phyloP scores from a whole-genome alignment of 2,888 invertebrate genomes.

The Apamea monoglypha region DNA sequence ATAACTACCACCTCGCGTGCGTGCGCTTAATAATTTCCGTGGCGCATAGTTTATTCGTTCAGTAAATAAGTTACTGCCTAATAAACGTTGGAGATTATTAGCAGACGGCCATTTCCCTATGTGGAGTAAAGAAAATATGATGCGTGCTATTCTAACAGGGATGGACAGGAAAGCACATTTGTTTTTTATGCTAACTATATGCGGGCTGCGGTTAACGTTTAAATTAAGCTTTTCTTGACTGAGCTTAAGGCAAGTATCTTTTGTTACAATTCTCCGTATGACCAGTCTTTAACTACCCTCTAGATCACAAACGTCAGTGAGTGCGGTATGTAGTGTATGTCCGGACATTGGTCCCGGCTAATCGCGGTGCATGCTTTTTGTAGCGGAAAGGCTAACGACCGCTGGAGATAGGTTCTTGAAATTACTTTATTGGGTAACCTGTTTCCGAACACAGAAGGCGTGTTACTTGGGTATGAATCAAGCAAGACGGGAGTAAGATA shows the following conservation, averaged over 20 bases:
- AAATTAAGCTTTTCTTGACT: conserved; percentile 25
- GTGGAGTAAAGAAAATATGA: conserved; percentile 50
- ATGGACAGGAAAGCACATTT: conserved; percentile 29
- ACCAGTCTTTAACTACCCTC: conserved; percentile 44
- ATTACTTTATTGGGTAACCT: conserved; percentile 88
- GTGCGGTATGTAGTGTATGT: conserved; percentile 56
- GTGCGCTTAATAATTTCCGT: conserved; percentile 68
- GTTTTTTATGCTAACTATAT: conserved; percentile 18
- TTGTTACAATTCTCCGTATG: conserved; percentile 30
- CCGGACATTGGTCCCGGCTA: conserved; percentile 78
- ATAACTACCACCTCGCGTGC: conserved; percentile 69
- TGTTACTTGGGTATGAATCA: conserved; percentile 82
- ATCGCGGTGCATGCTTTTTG: conserved; percentile 84
- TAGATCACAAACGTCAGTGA: conserved; percentile 37
- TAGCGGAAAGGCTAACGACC: conserved; percentile 85
- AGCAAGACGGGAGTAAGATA: conserved; percentile 77
- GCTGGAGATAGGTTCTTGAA: conserved; percentile 84
- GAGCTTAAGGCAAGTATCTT: conserved; percentile 17
- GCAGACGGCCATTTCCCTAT: conserved; percentile 58
- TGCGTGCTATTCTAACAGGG: conserved; percentile 28
- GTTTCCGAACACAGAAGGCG: conserved; percentile 84
- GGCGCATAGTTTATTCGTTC: conserved; percentile 68
- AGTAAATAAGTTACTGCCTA: conserved; percentile 70
- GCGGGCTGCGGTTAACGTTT: conserved; percentile 18
- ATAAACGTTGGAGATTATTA: conserved; percentile 69